A percentile compares a stretch with the other conserved stretches of the same genome.
Evolutionary conservation across 2,888 invertebrate genomes (phyloP).

Genomic region (Hermaeophaga mercurialis): DNA sequence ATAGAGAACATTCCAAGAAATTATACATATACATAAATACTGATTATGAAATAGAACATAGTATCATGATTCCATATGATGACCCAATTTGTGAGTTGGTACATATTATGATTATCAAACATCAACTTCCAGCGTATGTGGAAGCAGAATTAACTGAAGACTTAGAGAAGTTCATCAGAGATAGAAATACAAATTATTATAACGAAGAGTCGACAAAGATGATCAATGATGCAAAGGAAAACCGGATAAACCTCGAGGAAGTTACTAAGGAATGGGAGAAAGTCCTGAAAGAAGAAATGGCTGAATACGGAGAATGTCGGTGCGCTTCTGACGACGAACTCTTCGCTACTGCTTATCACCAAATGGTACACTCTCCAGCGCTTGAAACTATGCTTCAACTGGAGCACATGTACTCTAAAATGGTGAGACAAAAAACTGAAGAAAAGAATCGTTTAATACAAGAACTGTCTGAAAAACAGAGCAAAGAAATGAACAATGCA

Average conservation of each 20-base stretch:
- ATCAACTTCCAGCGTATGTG: constrained; percentile 50
- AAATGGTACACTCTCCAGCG: constrained; percentile 68
- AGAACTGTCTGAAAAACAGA: constrained; percentile 74
- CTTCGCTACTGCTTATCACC: constrained; percentile 85
- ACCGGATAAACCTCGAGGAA: constrained; percentile 72
- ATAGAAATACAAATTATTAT: constrained; percentile 61
- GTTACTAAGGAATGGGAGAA: constrained; percentile 81
- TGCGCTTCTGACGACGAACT: constrained; percentile 85
- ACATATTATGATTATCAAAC: constrained; percentile 48
- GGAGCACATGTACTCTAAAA: constrained; percentile 85
- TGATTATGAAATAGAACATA: constrained; percentile 42
- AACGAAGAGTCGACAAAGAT: constrained; percentile 65
- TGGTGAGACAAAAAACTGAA: constrained; percentile 73
- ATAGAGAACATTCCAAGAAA: constrained; percentile 26
- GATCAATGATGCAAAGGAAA: constrained; percentile 66
- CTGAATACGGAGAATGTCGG: constrained; percentile 81
- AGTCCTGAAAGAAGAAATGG: constrained; percentile 77
- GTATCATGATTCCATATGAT: constrained; percentile 48
- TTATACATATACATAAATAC: constrained; percentile 40
- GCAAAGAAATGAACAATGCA: constrained; percentile 86
- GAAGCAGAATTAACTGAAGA: constrained; percentile 50
- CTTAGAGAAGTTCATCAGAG: constrained; percentile 34
- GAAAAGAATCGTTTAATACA: constrained; percentile 76
- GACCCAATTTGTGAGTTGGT: constrained; percentile 49
- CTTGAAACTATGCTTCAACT: constrained; percentile 86